Conservation (phyloP, 2,113 vertebrate species). For the Prunella fulvescens region DNA sequence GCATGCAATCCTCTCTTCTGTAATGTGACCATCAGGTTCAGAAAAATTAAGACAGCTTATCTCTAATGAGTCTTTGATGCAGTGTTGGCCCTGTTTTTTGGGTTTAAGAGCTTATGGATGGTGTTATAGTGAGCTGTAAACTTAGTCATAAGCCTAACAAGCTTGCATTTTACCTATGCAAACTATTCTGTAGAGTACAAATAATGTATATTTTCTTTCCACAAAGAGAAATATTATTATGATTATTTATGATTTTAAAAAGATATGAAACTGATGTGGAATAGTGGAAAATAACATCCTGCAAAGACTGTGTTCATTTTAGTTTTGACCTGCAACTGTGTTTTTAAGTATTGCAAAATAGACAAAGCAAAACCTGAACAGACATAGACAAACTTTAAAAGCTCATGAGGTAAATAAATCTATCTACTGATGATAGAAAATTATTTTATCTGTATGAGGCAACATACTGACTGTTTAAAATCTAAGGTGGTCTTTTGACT, state of each 20-base stretch:
- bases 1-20: neutral
- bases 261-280: neutral
- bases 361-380: neutral
- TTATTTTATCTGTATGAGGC: neutral
- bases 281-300: neutral
- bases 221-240: neutral
- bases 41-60: neutral
- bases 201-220: neutral
- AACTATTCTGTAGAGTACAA: neutral
- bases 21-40: neutral
- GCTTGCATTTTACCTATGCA: neutral
- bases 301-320: neutral
- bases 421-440: neutral
- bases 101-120: neutral
- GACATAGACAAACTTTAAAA: neutral
- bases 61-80: neutral
- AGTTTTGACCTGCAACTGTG: neutral
- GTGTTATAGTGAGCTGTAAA: neutral
- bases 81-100: neutral
- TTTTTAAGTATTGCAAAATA: neutral
- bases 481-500: neutral
- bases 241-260: neutral
- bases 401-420: neutral
- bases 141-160: neutral
- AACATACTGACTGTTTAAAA: neutral